A percentile compares a stretch with the other conserved stretches of the same genome.
Evolutionary conservation across 2,888 invertebrate genomes (phyloP).

Genomic region (Subacronicta megacephala): DNA sequence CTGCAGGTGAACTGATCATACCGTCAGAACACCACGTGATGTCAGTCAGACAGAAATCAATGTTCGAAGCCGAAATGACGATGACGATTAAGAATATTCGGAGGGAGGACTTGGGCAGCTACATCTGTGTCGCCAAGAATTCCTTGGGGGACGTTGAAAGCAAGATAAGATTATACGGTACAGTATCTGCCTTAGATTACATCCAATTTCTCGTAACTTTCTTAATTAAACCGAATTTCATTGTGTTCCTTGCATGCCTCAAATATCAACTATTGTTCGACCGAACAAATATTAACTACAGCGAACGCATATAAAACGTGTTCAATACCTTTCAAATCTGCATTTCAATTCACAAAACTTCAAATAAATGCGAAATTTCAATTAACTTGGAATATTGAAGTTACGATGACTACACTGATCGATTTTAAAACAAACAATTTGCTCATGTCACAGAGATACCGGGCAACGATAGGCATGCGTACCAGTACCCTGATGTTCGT

Average conservation of each 20-base stretch:
- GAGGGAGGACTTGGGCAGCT: conserved; percentile 94
- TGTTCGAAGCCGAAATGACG: conserved; percentile 96
- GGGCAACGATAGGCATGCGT: conserved; percentile 83
- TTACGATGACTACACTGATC: conserved; percentile 15
- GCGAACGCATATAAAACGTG: conserved; percentile 39
- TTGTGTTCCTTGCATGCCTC: conserved; percentile 18
- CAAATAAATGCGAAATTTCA: conserved; percentile 45
- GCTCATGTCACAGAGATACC: conserved; percentile 80
- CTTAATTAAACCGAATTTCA: conserved; percentile 28
- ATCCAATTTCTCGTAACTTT: conserved; percentile 27
- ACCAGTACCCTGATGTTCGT: conserved; percentile 81
- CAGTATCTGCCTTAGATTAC: conserved; percentile 50
- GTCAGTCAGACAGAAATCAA: conserved; percentile 92
- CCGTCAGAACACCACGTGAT: conserved; percentile 95
- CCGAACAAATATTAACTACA: conserved; percentile 24
- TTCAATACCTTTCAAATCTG: conserved; percentile 40
- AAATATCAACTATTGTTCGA: conserved; percentile 18
- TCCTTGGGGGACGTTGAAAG: conserved; percentile 96
- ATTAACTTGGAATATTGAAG: conserved; percentile 37
- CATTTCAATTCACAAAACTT: conserved; percentile 43
- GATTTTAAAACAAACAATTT: conserved; percentile 35
- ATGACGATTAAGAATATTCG: conserved; percentile 94
- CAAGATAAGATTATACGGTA: conserved; percentile 96
- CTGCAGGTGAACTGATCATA: conserved; percentile 94
- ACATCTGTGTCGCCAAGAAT: conserved; percentile 96